Evolutionary conservation across 2,888 invertebrate species (phyloP).

Genomic region (Dichetophora obliterata): DNA sequence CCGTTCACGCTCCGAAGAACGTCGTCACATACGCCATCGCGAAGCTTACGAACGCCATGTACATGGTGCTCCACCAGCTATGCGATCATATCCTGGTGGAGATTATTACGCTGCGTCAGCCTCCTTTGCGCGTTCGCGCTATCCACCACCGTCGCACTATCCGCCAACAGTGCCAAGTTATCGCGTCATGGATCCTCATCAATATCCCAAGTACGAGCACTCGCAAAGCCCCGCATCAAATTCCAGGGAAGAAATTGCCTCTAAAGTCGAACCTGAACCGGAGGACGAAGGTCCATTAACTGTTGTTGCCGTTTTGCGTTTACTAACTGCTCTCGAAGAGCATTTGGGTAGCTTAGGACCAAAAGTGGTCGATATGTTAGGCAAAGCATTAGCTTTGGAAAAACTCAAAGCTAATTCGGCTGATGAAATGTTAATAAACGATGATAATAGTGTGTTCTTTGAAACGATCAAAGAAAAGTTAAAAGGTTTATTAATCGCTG

Average conservation of each 20-base stretch:
- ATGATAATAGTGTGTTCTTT: constrained; percentile 81
- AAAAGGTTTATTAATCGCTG: constrained; percentile 82
- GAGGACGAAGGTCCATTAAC: constrained; percentile 72
- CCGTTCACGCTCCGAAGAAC: constrained; percentile 50
- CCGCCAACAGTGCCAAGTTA: constrained; percentile 51
- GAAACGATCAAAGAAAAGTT: constrained; percentile 90
- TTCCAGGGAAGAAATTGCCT: constrained; percentile 46
- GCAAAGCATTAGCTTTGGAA: constrained; percentile 82
- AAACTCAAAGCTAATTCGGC: constrained; percentile 81
- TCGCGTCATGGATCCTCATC: constrained; percentile 63
- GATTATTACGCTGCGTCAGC: constrained; percentile 40
- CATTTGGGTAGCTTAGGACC: constrained; percentile 88
- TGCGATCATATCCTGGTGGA: constrained; percentile 38
- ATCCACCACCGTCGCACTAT: constrained; percentile 51
- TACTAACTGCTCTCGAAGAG: constrained; percentile 85
- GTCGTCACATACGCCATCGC: constrained; percentile 24
- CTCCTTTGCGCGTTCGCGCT: constrained; percentile 41
- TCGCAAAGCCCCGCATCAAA: constrained; percentile 41
- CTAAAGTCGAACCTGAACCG: constrained; percentile 65
- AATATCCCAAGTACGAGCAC: constrained; percentile 65
- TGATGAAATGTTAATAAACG: constrained; percentile 80
- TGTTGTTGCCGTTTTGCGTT: constrained; percentile 78
- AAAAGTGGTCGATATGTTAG: constrained; percentile 81
- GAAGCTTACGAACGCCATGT: constrained; percentile 32
- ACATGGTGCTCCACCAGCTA: constrained; percentile 2